Evolutionary conservation across 2,888 invertebrate genomes (phyloP), one percentile per base, ranked within the genome.

Genomic region (Esperia sulphurella): DNA sequence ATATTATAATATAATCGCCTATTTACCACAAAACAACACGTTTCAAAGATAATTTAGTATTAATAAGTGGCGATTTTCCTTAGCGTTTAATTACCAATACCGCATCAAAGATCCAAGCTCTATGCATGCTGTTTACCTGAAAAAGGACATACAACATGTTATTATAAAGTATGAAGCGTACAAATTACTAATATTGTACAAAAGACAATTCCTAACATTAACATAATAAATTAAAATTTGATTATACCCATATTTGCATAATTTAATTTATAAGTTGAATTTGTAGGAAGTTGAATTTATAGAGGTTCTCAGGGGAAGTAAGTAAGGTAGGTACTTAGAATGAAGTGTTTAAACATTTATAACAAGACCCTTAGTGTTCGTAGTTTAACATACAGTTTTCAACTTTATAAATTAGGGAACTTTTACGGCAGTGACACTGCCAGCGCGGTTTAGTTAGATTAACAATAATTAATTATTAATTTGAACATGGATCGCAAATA

Each of bases 121-220:
- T 6, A 29, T 21, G 8, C 49, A 42, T 42, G 46, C 50, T 48
- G 50, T 59, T 68, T 75, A 75, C 75, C 75, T 75, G 75, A 69
- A 63, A 59, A 53, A 54, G 40, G 61, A 58, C 50, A 48, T n/a
- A 33, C 2, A n/a, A n/a, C 35, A 35, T n/a, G 31, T 31, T 31
- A 31, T 9, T 31, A 31, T 8, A 31, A 31, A 9, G 31, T 31
- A 8, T 31, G 31, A 7, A 31, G 21, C 21, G 21, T 3, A 31
- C 2, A 31, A 31, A 31, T 29, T 5, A 31, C 10, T 35, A n/a
- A n/a, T n/a, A n/a, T n/a, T n/a, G n/a, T n/a, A n/a, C 13, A 8
- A 45, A 38, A 29, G 43, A 52, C 52, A 65, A 65, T 68, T 61
- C 58, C 51, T 47, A 60, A 58, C 59, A 63, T 68, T 72, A 61